Percentiles rank a stretch among this genome's conserved stretches.
Conservation (phyloP, 1,140 invertebrate species). For the Halesus radiatus region DNA sequence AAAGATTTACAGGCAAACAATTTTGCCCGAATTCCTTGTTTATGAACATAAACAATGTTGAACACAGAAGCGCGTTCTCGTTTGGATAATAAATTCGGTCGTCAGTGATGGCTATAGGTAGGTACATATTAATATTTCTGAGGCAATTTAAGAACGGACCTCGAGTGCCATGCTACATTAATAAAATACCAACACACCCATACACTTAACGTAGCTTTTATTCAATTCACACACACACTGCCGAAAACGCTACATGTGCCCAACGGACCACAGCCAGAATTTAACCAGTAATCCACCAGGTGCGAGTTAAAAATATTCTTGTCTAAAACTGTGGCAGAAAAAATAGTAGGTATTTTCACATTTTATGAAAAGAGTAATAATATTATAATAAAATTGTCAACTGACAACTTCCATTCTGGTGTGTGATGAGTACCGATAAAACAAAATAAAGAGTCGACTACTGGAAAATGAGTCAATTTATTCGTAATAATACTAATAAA, state of each 20-base stretch:
- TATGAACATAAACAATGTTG: constrained; percentile 23
- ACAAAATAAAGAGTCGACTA: too few relatives aligned
- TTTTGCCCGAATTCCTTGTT: constrained; percentile 19
- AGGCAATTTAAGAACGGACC: constrained; percentile 18
- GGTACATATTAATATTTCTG: too few relatives aligned
- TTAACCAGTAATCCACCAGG: constrained; percentile 19
- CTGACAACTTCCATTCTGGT: too few relatives aligned
- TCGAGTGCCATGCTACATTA: constrained; percentile 4
- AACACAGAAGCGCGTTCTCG: constrained; percentile 2
- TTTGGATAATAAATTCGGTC: constrained; percentile 14
- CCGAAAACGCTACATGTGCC: neutral
- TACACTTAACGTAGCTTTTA: neutral
- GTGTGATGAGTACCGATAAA: too few relatives aligned
- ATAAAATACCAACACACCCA: neutral
- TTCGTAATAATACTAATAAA: too few relatives aligned
- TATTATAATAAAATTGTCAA: neutral
- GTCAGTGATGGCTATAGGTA: neutral
- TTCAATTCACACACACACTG: neutral
- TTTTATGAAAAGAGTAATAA: neutral
- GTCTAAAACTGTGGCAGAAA: neutral
- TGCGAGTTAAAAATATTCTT: neutral
- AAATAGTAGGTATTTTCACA: neutral
- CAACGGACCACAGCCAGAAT: constrained; percentile 3
- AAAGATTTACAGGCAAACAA: neutral
- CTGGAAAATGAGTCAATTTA: too few relatives aligned